Conservation (phyloP, 2,888 invertebrate species). For the Agriopis aurantiaria region DNA sequence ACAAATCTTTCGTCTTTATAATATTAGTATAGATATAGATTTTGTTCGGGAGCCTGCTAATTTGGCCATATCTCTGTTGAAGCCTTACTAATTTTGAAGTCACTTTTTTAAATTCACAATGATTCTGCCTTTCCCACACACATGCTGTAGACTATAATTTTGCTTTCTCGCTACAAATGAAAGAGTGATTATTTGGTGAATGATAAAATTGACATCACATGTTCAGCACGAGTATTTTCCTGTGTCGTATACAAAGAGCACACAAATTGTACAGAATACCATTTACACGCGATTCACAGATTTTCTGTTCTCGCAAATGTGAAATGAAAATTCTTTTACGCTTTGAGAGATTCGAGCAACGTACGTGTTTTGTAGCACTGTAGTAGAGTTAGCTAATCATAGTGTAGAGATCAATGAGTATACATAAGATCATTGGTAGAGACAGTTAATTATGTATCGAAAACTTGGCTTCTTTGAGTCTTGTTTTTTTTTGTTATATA, state of each 20-base stretch:
- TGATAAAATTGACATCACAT: not conserved
- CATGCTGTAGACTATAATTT: too few relatives aligned
- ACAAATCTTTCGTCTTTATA: too few relatives aligned
- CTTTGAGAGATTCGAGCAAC: conserved; percentile 34
- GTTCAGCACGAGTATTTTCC: not conserved
- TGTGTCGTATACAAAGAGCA: conserved; percentile 35
- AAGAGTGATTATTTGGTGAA: not conserved
- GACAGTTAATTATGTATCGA: conserved; percentile 8
- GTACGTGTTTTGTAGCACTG: conserved; percentile 25
- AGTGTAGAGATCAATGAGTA: too few relatives aligned
- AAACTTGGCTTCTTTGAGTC: not conserved
- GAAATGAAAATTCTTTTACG: conserved; percentile 37
- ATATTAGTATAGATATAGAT: too few relatives aligned
- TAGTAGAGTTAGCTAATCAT: not conserved
- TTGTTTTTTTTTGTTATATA: too few relatives aligned
- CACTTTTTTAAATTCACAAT: too few relatives aligned
- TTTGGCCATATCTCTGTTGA: too few relatives aligned
- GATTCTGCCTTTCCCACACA: too few relatives aligned
- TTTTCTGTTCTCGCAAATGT: conserved; percentile 40
- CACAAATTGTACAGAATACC: conserved; percentile 47
- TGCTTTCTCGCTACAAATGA: too few relatives aligned
- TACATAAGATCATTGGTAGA: too few relatives aligned
- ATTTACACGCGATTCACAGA: conserved; percentile 47
- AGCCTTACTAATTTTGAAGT: too few relatives aligned
- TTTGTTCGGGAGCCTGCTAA: too few relatives aligned